A percentile compares a stretch with the other conserved stretches of the same genome.
phyloP scores from a whole-genome alignment of 1,140 invertebrate species.

The Stegodyphus dumicola region DNA sequence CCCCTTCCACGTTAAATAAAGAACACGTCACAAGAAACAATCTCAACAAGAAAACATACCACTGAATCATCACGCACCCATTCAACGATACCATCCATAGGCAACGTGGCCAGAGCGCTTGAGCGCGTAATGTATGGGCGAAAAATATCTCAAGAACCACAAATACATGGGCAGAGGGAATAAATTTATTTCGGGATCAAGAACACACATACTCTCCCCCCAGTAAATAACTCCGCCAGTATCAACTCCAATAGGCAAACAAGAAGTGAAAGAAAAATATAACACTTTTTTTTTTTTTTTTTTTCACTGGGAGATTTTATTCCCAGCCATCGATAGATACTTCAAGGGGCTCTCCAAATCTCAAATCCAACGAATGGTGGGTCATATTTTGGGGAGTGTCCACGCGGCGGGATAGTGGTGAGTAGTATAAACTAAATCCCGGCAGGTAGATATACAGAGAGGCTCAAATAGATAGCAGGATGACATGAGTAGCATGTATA shows the following conservation, averaged over 20 bases:
- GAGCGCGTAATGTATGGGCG: too few species aligned
- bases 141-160: too few species aligned
- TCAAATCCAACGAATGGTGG: neutral
- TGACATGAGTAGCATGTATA: constrained; percentile 39
- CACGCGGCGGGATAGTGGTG: neutral
- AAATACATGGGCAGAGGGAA: neutral
- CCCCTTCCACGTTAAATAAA: too few species aligned
- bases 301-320: neutral
- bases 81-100: too few species aligned
- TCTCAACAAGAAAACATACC: too few species aligned
- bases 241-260: constrained; percentile 26
- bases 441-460: constrained; percentile 19
- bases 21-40: too few species aligned
- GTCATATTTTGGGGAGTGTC: constrained; percentile 44
- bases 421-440: neutral
- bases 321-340: too few species aligned
- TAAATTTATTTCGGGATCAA: constrained; percentile 37
- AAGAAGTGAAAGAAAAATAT: constrained; percentile 2
- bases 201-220: constrained; percentile 30
- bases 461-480: constrained; percentile 19
- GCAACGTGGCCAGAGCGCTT: too few species aligned
- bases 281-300: constrained; percentile 17
- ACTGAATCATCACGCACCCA: too few species aligned
- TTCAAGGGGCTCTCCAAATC: constrained; percentile 17
- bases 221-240: constrained; percentile 44